Base-by-base conservation (phyloP, 2,797 vertebrate genomes). In the Florisuga fusca region DNA sequence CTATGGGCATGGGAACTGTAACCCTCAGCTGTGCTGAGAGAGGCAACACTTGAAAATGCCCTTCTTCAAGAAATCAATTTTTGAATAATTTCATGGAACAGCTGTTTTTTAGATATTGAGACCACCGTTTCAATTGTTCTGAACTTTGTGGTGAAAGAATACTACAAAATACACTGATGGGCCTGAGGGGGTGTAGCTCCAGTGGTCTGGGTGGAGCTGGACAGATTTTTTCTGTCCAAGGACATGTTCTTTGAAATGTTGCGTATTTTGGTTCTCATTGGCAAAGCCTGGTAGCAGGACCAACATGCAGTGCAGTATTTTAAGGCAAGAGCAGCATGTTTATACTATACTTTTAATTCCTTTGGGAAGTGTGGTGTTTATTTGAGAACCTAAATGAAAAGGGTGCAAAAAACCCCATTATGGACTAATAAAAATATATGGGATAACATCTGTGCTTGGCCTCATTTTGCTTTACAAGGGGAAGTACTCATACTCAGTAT, bases 1-100 rank as follows among this genome's bases (percentile, higher is more conserved):
- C 41, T 38, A 22, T 0, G 2, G 57, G 41, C 12, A 38, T 0
- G 0, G n/a, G 58, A 80, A 75, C 13, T 43, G 7, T 17, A 58
- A 36, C 54, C 13, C 23, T 85, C 61, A 85, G 68, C 61, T 43
- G 20, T 53, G 54, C 19, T 71, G 50, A 72, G 41, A 57, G 41
- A 95, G 20, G 31, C 7, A 51, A 16, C 55, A 31, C 31, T 85
- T 4, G 2, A 66, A 74, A 3, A 33, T 2, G 5, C 2, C 2
- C 16, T 63, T 86, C 46, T 55, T 63, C 63, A 64, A 63, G 14
- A 31, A 82, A 54, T 2, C 0, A 12, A 23, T 83, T 87, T 87
- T 46, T 76, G 5, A 91, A 55, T 27, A 48, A 75, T 63, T 59
- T 76, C 16, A 75, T 5, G 2, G 27, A 82, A 58, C 8, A 73